Base-by-base conservation (phyloP, 2,888 invertebrate genomes). In the Yponomeuta plumbellus region DNA sequence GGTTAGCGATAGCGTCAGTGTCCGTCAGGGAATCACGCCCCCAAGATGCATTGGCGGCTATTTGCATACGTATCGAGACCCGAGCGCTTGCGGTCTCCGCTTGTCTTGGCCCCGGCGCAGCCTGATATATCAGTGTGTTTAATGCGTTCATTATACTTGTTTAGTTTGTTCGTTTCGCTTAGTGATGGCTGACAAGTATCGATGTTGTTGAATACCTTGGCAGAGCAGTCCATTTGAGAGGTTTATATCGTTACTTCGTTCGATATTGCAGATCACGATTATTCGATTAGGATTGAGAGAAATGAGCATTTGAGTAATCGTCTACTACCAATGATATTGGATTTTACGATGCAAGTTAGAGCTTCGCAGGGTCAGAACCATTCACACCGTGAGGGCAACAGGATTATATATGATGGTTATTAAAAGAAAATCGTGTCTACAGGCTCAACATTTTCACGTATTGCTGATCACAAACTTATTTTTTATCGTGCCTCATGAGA, bases 21-120 rank as follows among this genome's bases (percentile, higher is more conserved):
- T 87, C 88, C 86, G 85, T 90, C 90, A 88, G 72, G 76, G 81
- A 80, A 77, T 83, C 86, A 88, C 89, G 88, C 89, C 88, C 88
- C 79, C 79, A 78, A 82, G 85, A 87, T 86, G 86, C 86, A 88
- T 88, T 84, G 88, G 81, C 80, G 80, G 83, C 80, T 84, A 88
- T 90, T 90, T 90, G 90, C 90, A 89, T 89, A 86, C 84, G 83
- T 84, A 86, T 86, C 84, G 80, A 76, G 79, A 76, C 73, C 34
- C 77, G 74, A 76, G 77, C 80, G 83, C 85, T 78, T 81, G 79
- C 78, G 79, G 82, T 82, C 86, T 85, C 85, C 73, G 79, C 77
- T 44, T 63, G 63, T 63, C 63, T 44, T 44, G 13, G 63, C 79
- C 79, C 78, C 79, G 79, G 76, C 73, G 77, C 81, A 76, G 79